Evolutionary conservation across 2,888 invertebrate genomes (phyloP).

Genomic region (Saturnia japonica): DNA sequence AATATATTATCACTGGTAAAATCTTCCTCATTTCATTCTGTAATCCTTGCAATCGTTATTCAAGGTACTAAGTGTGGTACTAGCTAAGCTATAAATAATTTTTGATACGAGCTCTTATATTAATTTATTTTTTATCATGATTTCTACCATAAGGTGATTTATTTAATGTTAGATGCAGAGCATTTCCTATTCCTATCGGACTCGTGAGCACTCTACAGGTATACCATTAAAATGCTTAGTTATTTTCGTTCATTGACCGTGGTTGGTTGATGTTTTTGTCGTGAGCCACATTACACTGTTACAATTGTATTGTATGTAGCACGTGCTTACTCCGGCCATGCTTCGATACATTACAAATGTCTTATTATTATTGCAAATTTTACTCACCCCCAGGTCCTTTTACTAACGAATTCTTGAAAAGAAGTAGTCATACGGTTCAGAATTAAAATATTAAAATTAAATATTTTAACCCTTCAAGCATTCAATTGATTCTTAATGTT

Average conservation of each 20-base stretch:
- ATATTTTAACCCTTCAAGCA: not conserved
- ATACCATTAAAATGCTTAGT: slow-evolving; percentile 44
- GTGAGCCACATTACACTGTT: slow-evolving; percentile 33
- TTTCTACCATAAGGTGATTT: slow-evolving; percentile 39
- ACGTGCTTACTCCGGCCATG: slow-evolving; percentile 41
- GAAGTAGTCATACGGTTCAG: not conserved
- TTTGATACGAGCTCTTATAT: slow-evolving; percentile 14
- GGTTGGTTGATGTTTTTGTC: slow-evolving; percentile 57
- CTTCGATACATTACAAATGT: slow-evolving; percentile 31
- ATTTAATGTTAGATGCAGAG: slow-evolving; percentile 42
- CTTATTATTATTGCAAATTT: slow-evolving; percentile 27
- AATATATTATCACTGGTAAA: not conserved
- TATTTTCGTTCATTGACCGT: slow-evolving; percentile 70
- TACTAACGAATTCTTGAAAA: not conserved
- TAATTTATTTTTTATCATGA: slow-evolving; percentile 19
- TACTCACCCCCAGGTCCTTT: slow-evolving; percentile 11
- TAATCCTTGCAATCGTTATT: not conserved
- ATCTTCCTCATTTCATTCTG: not conserved
- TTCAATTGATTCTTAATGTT: no score
- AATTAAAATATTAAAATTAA: not conserved
- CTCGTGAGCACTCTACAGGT: slow-evolving; percentile 41
- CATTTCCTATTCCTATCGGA: slow-evolving; percentile 38
- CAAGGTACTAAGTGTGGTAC: not conserved
- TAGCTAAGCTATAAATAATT: not conserved
- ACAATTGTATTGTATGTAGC: slow-evolving; percentile 46